Base-by-base conservation (phyloP, 1,140 invertebrate genomes). In the Prorops nasuta region DNA sequence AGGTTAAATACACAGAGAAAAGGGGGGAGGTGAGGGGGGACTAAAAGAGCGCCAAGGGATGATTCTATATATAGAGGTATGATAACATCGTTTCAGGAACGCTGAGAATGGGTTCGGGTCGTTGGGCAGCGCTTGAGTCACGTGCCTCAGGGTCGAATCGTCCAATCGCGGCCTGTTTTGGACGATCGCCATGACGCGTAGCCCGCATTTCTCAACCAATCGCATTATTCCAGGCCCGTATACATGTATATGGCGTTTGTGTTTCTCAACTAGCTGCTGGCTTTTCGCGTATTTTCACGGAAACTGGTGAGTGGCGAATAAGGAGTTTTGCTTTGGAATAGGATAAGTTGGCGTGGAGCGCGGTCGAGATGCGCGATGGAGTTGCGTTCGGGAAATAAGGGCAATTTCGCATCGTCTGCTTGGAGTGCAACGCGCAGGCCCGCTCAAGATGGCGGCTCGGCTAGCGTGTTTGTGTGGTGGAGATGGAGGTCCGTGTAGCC, bases 391-490 rank as follows among this genome's bases (percentile, higher is more conserved):
- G 42, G 50, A 62, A 66, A 60, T 56, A 45, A 35, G 22, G 21
- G 45, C 43, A 61, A 67, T 56, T 75, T 60, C 61, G 64, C 66
- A 76, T 79, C 72, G 74, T 78, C 76, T 78, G 74, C 71, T 73
- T 63, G 66, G 60, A 58, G 53, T 64, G 70, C 66, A 77, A 66
- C 72, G 79, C 80, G 80, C 79, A 81, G 79, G 65, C 80, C 78
- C 79, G 65, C 65, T 67, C 67, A 80, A 78, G 65, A 79, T 79
- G 71, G 71, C 69, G 51, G 47, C 48, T 47, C 47, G 32, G 47
- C 45, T 58, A 46, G 39, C 61, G 55, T 58, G 59, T 66, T 63
- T 59, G 58, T 60, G 60, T 65, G 65, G 63, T 60, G 62, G 64
- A 63, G 66, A 61, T 61, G 57, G 56, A 65, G 66, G 54, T 51